phyloP scores from a whole-genome alignment of 2,113 vertebrate species.

The Leptobrachium leishanense region DNA sequence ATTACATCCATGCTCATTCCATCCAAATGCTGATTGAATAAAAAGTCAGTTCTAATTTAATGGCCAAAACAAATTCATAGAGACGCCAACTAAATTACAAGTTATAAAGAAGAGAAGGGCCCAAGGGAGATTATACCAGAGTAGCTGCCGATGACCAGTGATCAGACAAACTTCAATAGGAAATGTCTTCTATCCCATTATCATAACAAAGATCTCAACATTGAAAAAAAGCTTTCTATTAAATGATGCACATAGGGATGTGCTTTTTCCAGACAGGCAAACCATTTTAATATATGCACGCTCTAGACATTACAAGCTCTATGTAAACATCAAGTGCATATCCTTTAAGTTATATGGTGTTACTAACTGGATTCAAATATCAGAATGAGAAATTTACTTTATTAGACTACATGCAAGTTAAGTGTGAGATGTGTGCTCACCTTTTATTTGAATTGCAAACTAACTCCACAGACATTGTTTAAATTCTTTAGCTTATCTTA shows the following conservation, averaged over 20 bases:
- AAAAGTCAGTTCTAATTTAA: conserved; percentile 76
- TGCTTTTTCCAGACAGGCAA: conserved; percentile 2
- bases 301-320: not conserved
- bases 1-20: conserved; percentile 6
- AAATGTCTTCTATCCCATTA: conserved; percentile 94
- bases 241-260: conserved; percentile 66
- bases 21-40: conserved; percentile 56
- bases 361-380: not conserved
- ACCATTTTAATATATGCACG: conserved; percentile 11
- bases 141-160: conserved; percentile 89
- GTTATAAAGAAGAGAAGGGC: conserved; percentile 85
- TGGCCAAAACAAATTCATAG: conserved; percentile 82
- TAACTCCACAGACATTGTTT: too few relatives aligned
- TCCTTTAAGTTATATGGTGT: not conserved
- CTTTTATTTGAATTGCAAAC: too few relatives aligned
- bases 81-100: conserved; percentile 86
- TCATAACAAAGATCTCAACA: conserved; percentile 95
- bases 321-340: not conserved
- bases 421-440: too few relatives aligned
- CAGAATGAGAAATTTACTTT: not conserved
- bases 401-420: not conserved
- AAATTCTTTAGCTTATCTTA: too few relatives aligned
- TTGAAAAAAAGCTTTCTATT: conserved; percentile 92
- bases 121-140: conserved; percentile 86
- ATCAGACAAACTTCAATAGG: conserved; percentile 98